phyloP scores from a whole-genome alignment of 2,797 vertebrate genomes.

The Notoglanidium macrostoma region DNA sequence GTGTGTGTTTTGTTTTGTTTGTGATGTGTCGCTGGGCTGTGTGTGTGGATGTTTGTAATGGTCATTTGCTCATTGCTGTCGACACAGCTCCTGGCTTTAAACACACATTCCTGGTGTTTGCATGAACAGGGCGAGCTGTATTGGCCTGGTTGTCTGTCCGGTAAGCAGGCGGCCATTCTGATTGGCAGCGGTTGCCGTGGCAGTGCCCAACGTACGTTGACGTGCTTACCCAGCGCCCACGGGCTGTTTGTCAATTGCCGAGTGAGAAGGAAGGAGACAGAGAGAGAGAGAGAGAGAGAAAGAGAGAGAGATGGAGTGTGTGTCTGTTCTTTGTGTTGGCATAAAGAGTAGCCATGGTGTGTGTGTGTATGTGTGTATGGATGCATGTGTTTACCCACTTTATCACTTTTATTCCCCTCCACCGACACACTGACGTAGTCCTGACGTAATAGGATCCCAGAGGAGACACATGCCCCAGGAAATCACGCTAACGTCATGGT shows the following conservation, averaged over 20 bases:
- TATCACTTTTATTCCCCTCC: constrained; percentile 27
- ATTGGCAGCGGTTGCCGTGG: constrained; percentile 49
- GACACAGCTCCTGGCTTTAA: constrained; percentile 41
- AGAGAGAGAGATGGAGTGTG: neutral
- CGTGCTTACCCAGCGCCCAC: constrained; percentile 32
- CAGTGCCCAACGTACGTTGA: constrained; percentile 41
- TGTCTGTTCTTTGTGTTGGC: constrained; percentile 45
- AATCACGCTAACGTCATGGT: constrained; percentile 18
- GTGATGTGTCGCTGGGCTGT: constrained; percentile 29
- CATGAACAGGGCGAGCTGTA: constrained; percentile 2
- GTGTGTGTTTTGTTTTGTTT: constrained; percentile 38
- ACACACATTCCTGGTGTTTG: constrained; percentile 16
- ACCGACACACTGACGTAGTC: constrained; percentile 31
- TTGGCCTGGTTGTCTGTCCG: constrained; percentile 26
- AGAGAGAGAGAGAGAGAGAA: constrained; percentile 26
- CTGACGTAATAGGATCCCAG: constrained; percentile 26
- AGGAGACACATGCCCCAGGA: neutral
- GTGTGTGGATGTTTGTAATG: constrained; percentile 37
- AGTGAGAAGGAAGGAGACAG: neutral
- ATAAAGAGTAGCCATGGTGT: constrained; percentile 25
- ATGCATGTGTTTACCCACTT: constrained; percentile 11
- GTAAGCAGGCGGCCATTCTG: constrained; percentile 20
- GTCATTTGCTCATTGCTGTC: constrained; percentile 44
- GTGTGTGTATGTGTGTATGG: neutral
- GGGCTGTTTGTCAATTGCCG: constrained; percentile 51